Base-by-base conservation (phyloP, 2,888 invertebrate species). In the Mythimna pallens region DNA sequence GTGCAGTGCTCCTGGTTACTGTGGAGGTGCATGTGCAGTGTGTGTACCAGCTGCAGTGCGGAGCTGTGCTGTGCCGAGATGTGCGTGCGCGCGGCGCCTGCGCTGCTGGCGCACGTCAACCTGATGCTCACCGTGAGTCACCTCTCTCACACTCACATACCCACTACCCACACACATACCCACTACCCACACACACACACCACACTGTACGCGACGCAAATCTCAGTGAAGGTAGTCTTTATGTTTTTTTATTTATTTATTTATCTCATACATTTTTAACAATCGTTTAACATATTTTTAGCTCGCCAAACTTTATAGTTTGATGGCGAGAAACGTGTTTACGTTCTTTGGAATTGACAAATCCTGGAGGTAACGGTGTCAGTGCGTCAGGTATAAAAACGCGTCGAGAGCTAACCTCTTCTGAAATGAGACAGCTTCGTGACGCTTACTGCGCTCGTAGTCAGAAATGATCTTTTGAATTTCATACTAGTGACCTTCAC, bases 101-200 rank as follows among this genome's bases (percentile, higher is more conserved):
- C 89, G 65, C 86, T 92, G 76, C 88, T 95, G 78, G 82, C 91
- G 76, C 94, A 95, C 83, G 86, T 92, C 84, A 93, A 90, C 83
- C 81, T 95, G 73, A 76, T 94, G 81, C 91, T 95, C 34, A 91
- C 91, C 88, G 95, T 95, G 78, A 91, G 91, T 86, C 58, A n/a
- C 20, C 50, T 8, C 47, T 10, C 47, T 0, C 59, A 82, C 88
- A 12, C 12, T 20, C 9, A 55, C 58, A 30, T 2, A 6, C 25
- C 6, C 36, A 36, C 8, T 36, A 34, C 34, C 34, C 88, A 6
- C 12, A 20, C 9, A 55, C 58, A 34, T 2, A 6, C 25, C 6
- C 36, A 36, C 9, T 36, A 36, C 34, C 34, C 88, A 6, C 12
- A 20, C 25, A 25, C 36, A n/a, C 58, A 9, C 34, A 10, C n/a